Evolutionary conservation across 2,888 invertebrate genomes (phyloP).

Genomic region (Drosophila hamatofila): DNA sequence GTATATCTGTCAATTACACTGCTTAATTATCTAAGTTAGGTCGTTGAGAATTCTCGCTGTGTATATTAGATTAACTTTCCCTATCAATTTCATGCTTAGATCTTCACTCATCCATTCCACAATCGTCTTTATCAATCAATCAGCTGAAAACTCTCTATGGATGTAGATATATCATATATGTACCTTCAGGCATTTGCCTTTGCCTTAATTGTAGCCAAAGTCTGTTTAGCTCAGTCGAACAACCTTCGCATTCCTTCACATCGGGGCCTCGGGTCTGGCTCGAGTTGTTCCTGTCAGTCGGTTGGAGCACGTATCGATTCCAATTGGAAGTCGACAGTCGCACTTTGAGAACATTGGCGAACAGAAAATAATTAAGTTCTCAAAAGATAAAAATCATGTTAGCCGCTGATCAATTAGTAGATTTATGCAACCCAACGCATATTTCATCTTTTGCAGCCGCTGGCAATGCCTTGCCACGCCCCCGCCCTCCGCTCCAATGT

Average conservation of each 20-base stretch:
- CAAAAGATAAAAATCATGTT: conserved; percentile 84
- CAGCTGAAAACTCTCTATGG: background rate
- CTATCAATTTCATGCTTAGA: background rate
- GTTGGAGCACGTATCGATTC: conserved; percentile 59
- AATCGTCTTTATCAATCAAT: conserved; percentile 4
- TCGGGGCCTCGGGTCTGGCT: conserved; percentile 32
- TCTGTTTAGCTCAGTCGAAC: conserved; percentile 12
- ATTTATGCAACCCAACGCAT: conserved; percentile 71
- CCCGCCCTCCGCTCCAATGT: conserved; percentile 13
- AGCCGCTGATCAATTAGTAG: conserved; percentile 83
- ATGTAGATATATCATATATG: conserved; percentile 7
- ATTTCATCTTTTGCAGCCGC: conserved; percentile 71
- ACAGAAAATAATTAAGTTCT: conserved; percentile 83
- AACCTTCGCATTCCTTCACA: conserved; percentile 72
- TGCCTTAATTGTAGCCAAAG: background rate
- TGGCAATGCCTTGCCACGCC: conserved; percentile 22
- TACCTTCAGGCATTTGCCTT: background rate
- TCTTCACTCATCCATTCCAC: background rate
- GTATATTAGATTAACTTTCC: background rate
- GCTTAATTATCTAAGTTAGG: too few species aligned
- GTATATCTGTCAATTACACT: too few species aligned
- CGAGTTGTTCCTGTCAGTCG: conserved; percentile 59
- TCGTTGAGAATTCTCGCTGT: background rate
- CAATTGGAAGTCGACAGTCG: conserved; percentile 64
- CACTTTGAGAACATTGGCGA: conserved; percentile 50